Evolutionary conservation across 2,797 vertebrate genomes (phyloP).

Genomic region (Pachyuromys duprasi): DNA sequence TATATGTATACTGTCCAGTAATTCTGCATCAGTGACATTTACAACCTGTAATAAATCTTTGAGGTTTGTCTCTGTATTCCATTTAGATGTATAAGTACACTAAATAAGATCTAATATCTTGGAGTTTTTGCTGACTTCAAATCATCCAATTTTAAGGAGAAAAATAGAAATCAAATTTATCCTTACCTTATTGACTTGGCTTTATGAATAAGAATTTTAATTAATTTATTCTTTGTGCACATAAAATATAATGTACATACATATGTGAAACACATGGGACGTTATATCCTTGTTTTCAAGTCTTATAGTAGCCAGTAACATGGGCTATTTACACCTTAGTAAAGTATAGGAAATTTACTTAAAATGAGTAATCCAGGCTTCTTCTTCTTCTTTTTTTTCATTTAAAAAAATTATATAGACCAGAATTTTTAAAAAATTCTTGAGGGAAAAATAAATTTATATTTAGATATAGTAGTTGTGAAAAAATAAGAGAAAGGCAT

Average conservation of each 20-base stretch:
- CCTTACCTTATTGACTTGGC: slow-evolving; percentile 82
- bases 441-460: slow-evolving; percentile 30
- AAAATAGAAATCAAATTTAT: slow-evolving; percentile 86
- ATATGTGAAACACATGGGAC: slow-evolving; percentile 61
- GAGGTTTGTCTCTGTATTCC: slow-evolving; percentile 90
- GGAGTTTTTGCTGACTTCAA: slow-evolving; percentile 89
- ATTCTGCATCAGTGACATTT: slow-evolving; percentile 92
- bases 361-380: slow-evolving; percentile 44
- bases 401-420: background rate
- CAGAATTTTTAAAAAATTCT: slow-evolving; percentile 61
- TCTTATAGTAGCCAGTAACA: slow-evolving; percentile 43
- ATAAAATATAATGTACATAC: slow-evolving; percentile 60
- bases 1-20: slow-evolving; percentile 90
- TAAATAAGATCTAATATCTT: slow-evolving; percentile 85
- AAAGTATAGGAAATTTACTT: slow-evolving; percentile 63
- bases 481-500: slow-evolving; percentile 61
- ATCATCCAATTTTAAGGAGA: slow-evolving; percentile 84
- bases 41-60: slow-evolving; percentile 90
- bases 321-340: slow-evolving; percentile 67
- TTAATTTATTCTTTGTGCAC: slow-evolving; percentile 72
- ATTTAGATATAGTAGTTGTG: slow-evolving; percentile 53
- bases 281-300: slow-evolving; percentile 49
- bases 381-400: slow-evolving; percentile 47
- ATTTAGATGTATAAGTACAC: slow-evolving; percentile 88
- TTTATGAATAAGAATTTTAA: slow-evolving; percentile 85